Percentiles rank a stretch among this genome's conserved stretches.
phyloP scores from a whole-genome alignment of 2,113 vertebrate genomes.

The Tretioscincus oriximinensis region DNA sequence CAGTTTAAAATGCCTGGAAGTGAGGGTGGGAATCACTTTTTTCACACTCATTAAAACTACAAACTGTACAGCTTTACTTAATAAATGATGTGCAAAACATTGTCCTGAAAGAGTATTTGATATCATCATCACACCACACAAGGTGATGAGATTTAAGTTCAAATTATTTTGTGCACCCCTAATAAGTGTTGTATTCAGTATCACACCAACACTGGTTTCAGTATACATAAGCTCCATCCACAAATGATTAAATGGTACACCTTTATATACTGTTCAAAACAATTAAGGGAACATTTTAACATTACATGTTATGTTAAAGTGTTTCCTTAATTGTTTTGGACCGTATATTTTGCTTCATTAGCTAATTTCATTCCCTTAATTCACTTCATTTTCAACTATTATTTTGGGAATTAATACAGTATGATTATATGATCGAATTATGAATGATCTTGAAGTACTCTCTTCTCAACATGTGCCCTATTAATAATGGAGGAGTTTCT shows the following conservation, averaged over 20 bases:
- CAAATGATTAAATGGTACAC: background rate
- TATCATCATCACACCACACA: no score
- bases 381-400: background rate
- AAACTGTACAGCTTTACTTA: no score
- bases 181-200: background rate
- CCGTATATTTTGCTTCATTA: background rate
- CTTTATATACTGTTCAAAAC: no score
- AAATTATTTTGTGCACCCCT: no score
- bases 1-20: no score
- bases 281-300: no score
- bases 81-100: background rate
- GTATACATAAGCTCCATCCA: background rate
- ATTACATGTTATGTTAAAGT: no score
- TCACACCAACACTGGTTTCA: background rate
- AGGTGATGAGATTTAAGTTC: no score
- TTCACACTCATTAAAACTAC: background rate
- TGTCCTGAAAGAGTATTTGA: background rate
- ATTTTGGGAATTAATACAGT: slow-evolving; percentile 1
- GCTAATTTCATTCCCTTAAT: background rate
- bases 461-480: background rate
- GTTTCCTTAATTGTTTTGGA: no score
- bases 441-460: background rate
- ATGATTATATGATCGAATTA: background rate
- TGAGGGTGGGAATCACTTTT: no score
- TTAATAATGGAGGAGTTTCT: background rate